A percentile compares a stretch with the other conserved stretches of the same genome.
phyloP scores from a whole-genome alignment of 2,797 vertebrate species.

The Bradypodion pumilum region DNA sequence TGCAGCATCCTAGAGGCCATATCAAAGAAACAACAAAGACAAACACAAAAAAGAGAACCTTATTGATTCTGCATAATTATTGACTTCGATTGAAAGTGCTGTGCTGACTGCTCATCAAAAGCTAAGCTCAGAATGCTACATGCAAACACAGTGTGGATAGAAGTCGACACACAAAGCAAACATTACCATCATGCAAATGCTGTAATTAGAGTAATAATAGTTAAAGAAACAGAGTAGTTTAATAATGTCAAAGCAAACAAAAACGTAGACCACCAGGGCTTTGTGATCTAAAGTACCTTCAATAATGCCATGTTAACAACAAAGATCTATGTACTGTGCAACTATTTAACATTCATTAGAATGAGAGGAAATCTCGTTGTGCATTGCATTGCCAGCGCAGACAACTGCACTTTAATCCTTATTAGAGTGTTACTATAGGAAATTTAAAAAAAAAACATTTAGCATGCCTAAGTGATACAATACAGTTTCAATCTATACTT shows the following conservation, averaged over 20 bases:
- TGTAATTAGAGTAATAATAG: constrained; percentile 74
- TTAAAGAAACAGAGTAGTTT: constrained; percentile 72
- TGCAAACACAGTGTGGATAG: constrained; percentile 71
- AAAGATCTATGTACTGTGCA: constrained; percentile 64
- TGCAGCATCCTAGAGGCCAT: constrained; percentile 95
- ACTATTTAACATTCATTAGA: constrained; percentile 71
- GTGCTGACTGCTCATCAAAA: constrained; percentile 77
- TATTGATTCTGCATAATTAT: constrained; percentile 93
- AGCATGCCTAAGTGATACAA: not conserved
- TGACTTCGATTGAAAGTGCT: constrained; percentile 77
- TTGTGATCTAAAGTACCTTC: constrained; percentile 70
- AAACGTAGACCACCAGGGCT: constrained; percentile 68
- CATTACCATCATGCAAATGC: constrained; percentile 73
- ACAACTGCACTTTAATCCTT: constrained; percentile 45
- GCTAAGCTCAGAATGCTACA: constrained; percentile 76
- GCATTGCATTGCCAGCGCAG: constrained; percentile 60
- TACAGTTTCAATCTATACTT: constrained; percentile 23
- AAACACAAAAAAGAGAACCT: constrained; percentile 83
- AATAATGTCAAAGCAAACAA: constrained; percentile 77
- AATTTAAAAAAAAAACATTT: constrained; percentile 56
- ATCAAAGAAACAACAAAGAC: constrained; percentile 91
- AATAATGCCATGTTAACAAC: constrained; percentile 69
- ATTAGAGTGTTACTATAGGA: constrained; percentile 52
- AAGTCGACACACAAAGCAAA: constrained; percentile 71
- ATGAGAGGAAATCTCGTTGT: constrained; percentile 71